Evolutionary conservation across 2,797 vertebrate species (phyloP), one percentile per base, ranked within the genome.

Genomic region (Molothrus ater): DNA sequence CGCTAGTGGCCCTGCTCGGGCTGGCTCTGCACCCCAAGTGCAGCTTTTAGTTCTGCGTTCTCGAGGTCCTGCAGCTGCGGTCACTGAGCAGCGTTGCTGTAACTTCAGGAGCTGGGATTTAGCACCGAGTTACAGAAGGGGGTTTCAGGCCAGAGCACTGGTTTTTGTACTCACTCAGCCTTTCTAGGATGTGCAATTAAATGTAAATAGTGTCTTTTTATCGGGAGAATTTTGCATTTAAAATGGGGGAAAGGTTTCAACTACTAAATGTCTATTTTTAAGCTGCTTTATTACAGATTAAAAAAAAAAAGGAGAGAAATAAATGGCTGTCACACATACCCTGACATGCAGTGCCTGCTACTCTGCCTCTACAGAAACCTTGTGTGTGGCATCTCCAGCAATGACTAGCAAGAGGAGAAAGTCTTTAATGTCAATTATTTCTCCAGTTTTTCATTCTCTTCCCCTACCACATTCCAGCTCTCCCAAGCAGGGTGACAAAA

Each of bases 341-440:
- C 36, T 94, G 42, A 29, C 18, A 56, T 12, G 19, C 63, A 48
- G 17, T 68, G 81, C 51, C 66, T 93, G 80, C 86, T 91, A 40
- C 40, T 80, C 45, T 75, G 84, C 40, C 74, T 69, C 18, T 45
- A 48, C 38, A 87, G 82, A 56, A 34, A 45, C 29, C 20, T 32
- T 34, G 24, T 45, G 66, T 40, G 47, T 12, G 45, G 21, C 10
- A 28, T 4, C 29, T 90, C 32, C 57, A 72, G 54, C 59, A 96
- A 97, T 88, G 96, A 97, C 97, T 97, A 92, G 96, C 97, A 95
- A 63, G 89, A 93, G 93, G 69, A 96, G 88, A 94, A 43, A 97
- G 79, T 88, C 97, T 96, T 94, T 97, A 83, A 92, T 74, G 20
- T 82, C 73, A 42, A 96, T 48, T 78, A 96, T 96, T 65, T 56